Conservation (phyloP, 2,113 vertebrate genomes). For the Alethe castanea region DNA sequence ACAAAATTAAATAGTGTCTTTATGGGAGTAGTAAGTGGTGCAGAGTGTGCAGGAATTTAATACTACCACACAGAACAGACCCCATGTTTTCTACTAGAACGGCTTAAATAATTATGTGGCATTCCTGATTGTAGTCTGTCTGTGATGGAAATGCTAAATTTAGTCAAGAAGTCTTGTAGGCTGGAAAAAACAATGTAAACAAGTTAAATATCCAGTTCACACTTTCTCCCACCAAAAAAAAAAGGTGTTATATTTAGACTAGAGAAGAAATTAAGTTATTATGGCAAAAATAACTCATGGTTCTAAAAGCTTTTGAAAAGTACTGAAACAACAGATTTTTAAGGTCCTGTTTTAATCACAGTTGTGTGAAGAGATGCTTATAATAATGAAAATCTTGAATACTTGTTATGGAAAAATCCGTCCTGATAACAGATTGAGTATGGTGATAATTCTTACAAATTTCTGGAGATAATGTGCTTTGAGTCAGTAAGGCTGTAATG, state of each 20-base stretch:
- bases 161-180: neutral
- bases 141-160: neutral
- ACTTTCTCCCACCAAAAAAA: neutral
- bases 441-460: neutral
- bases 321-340: neutral
- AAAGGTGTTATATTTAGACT: neutral
- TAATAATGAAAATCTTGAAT: neutral
- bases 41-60: constrained; percentile 13
- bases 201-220: neutral
- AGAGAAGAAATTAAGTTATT: neutral
- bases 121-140: neutral
- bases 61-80: neutral
- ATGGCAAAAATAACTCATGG: neutral
- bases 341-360: neutral
- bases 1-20: constrained; percentile 40
- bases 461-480: neutral
- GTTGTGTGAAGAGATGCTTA: neutral
- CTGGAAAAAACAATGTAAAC: neutral
- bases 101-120: neutral
- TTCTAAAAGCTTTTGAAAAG: neutral
- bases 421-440: neutral
- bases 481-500: neutral
- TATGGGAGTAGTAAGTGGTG: neutral
- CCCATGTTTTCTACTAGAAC: neutral
- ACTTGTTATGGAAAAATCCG: neutral